Evolutionary conservation across 1,140 invertebrate species (phyloP).

Genomic region (Ceratina japonica): DNA sequence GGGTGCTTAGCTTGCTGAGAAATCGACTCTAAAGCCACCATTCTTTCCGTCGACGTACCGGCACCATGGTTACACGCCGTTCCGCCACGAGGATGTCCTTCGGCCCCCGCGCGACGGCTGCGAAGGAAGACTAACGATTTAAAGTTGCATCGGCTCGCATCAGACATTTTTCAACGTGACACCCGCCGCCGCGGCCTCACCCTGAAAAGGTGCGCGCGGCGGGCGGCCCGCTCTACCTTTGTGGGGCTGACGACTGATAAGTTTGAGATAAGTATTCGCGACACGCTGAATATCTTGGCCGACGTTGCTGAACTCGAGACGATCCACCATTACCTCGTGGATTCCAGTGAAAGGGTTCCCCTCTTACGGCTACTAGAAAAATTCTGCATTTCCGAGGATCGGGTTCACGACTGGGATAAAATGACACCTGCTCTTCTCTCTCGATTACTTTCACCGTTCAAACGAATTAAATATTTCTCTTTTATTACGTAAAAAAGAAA

Average conservation of each 20-base stretch:
- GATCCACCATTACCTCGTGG: neutral
- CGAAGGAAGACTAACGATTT: constrained; percentile 30
- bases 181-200: neutral
- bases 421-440: neutral
- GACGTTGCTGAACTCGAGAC: neutral
- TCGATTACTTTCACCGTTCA: neutral
- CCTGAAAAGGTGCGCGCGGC: neutral
- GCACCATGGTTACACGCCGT: neutral
- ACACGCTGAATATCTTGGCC: neutral
- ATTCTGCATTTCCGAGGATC: neutral
- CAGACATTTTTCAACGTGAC: constrained; percentile 36
- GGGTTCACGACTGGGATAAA: neutral
- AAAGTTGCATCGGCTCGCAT: constrained; percentile 11
- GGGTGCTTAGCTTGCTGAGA: constrained; percentile 48
- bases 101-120: neutral
- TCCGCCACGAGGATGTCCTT: neutral
- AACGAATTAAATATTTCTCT: no score
- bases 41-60: constrained; percentile 21
- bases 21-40: constrained; percentile 39
- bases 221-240: neutral
- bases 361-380: no score
- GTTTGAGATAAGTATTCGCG: constrained; percentile 16
- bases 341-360: neutral
- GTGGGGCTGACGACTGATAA: constrained; percentile 27
- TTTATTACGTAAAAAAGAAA: no score